Evolutionary conservation across 2,113 vertebrate genomes (phyloP).

Genomic region (Chitala chitala): DNA sequence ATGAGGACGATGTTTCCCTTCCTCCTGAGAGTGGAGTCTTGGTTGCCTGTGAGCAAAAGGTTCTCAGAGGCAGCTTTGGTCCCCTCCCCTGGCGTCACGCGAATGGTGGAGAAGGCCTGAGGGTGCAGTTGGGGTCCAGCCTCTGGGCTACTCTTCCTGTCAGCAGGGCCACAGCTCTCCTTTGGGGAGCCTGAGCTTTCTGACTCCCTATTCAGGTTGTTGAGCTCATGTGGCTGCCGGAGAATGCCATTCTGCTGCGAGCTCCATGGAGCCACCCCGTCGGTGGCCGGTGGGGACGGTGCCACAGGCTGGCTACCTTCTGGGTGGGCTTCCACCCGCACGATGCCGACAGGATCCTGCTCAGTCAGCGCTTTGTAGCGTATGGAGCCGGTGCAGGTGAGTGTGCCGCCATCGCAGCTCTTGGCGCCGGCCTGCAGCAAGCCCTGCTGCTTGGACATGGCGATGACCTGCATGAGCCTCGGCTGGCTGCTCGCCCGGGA

Average conservation of each 20-base stretch:
- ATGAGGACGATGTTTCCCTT: slow-evolving; percentile 91
- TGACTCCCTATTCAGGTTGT: slow-evolving; percentile 86
- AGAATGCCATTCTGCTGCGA: slow-evolving; percentile 79
- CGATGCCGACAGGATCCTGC: slow-evolving; percentile 78
- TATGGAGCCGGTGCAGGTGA: slow-evolving; percentile 74
- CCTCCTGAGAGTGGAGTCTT: slow-evolving; percentile 83
- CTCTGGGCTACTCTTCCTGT: slow-evolving; percentile 78
- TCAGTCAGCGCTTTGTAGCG: slow-evolving; percentile 78
- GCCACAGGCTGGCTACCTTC: slow-evolving; percentile 79
- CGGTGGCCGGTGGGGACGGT: slow-evolving; percentile 81
- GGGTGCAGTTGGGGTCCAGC: slow-evolving; percentile 69
- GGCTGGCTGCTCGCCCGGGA: slow-evolving; percentile 81
- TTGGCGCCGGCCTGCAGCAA: slow-evolving; percentile 86
- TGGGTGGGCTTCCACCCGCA: slow-evolving; percentile 90
- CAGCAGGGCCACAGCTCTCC: slow-evolving; percentile 76
- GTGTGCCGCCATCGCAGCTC: slow-evolving; percentile 69
- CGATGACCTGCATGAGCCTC: slow-evolving; percentile 91
- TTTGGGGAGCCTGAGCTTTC: slow-evolving; percentile 81
- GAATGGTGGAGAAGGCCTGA: slow-evolving; percentile 81
- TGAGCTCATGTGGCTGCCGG: slow-evolving; percentile 87
- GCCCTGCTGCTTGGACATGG: slow-evolving; percentile 95
- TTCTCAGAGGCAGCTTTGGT: slow-evolving; percentile 76
- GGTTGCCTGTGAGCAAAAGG: slow-evolving; percentile 78
- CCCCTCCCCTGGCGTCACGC: slow-evolving; percentile 86
- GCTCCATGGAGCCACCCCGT: slow-evolving; percentile 87